Evolutionary conservation across 1,140 invertebrate species (phyloP), one percentile per base, ranked within the genome.

Genomic region (Yoshiicerus persimilis): DNA sequence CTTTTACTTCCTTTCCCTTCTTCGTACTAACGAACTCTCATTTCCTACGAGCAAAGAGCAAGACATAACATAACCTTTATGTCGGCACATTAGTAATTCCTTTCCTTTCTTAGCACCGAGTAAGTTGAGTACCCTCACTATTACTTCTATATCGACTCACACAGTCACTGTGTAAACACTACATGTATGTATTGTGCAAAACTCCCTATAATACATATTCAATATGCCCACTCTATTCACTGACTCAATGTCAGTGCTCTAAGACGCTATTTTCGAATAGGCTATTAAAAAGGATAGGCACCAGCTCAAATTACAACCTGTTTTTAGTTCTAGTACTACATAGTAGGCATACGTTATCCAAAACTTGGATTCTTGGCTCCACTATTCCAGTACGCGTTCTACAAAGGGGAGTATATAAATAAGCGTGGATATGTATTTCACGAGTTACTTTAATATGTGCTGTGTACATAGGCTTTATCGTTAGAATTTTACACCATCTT

Each of bases 41-140:
- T 36, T 80, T 38, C 32, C 75, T 34, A 80, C 30, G 32, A 80
- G 75, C 30, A 80, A 16, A 80, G 20, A 80, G 75, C 75, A n/a
- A 70, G 34, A 36, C 32, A 80, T 34, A 80, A 80, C 75, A 80
- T 80, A 80, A 80, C 75, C 75, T n/a, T 80, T 80, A 80, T 80
- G 75, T 80, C 32, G 32, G 30, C 34, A 80, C 34, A 80, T 80
- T 80, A 80, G 75, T 80, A 80, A 80, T 80, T 34, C 75, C 66
- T 70, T 70, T 70, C 66, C 25, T 30, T 70, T 11, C 66, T 32
- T 32, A 10, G n/a, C n/a, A n/a, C n/a, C n/a, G n/a, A n/a, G n/a
- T n/a, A n/a, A n/a, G n/a, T n/a, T n/a, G n/a, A n/a, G n/a, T n/a
- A n/a, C n/a, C n/a, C n/a, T n/a, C n/a, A n/a, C n/a, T n/a, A n/a